These are phyloP conservation scores for Mya arenaria DNA, from an alignment of 1,140 invertebrate species.

Conservation along the genomic window DNA sequence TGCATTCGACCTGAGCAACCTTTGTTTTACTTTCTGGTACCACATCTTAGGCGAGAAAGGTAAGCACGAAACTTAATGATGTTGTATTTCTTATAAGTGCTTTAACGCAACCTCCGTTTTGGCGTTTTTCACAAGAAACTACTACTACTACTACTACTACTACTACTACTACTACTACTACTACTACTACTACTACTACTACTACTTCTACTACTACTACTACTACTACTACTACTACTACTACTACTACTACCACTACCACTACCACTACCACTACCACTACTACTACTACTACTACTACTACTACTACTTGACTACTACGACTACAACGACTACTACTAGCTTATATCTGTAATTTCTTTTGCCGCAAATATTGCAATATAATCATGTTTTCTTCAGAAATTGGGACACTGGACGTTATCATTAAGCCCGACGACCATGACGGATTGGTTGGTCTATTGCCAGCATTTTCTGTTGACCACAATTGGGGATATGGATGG, in stretches of 20 bases:
- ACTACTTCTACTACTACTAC: neutral
- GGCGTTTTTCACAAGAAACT: neutral
- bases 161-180: neutral
- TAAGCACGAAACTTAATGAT: conserved; percentile 19
- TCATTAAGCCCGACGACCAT: too few relatives aligned
- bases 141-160: neutral
- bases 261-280: too few relatives aligned
- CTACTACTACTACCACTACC: neutral
- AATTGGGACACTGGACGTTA: conserved; percentile 28
- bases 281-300: too few relatives aligned
- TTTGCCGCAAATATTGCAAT: neutral
- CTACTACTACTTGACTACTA: too few relatives aligned
- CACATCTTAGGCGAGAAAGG: conserved; percentile 52
- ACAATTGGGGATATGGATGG: too few relatives aligned
- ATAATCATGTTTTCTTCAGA: neutral
- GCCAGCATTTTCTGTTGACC: too few relatives aligned
- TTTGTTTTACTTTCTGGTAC: conserved; percentile 57
- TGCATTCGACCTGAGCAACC: neutral
- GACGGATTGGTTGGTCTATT: too few relatives aligned
- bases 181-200: neutral
- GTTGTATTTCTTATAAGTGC: too few relatives aligned
- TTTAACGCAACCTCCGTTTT: too few relatives aligned
- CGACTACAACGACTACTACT: too few relatives aligned
- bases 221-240: neutral
- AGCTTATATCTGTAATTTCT: too few relatives aligned